Conservation (phyloP, 2,113 vertebrate genomes). For the Bombycilla garrulus region DNA sequence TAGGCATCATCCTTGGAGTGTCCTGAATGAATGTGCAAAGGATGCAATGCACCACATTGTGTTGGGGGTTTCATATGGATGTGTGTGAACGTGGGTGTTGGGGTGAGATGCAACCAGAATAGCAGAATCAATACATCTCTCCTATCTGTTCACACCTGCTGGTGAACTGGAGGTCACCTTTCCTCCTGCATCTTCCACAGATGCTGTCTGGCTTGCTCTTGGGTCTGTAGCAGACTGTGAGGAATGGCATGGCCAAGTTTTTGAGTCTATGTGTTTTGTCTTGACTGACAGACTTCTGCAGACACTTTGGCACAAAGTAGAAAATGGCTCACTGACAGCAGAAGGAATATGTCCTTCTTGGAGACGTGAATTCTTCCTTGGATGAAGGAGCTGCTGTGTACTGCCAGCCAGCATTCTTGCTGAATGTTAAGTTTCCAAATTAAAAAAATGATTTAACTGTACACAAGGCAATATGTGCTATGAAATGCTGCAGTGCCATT, state of each 20-base stretch:
- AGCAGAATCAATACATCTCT: not conserved
- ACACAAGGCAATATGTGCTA: not conserved
- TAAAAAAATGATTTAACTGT: constrained; percentile 23
- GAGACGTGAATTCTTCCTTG: constrained; percentile 34
- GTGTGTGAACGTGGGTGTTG: not conserved
- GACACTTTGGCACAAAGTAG: not conserved
- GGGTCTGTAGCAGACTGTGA: not conserved
- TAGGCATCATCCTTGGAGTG: not conserved
- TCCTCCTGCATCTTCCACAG: not conserved
- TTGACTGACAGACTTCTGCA: constrained; percentile 42
- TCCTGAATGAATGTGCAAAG: not conserved
- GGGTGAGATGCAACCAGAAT: not conserved
- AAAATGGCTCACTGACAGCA: constrained; percentile 40
- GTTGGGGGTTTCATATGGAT: not conserved
- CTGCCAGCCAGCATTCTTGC: constrained; percentile 47
- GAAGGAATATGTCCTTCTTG: constrained; percentile 22
- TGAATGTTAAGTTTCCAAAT: constrained; percentile 28
- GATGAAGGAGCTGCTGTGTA: constrained; percentile 22
- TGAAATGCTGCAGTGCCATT: not conserved
- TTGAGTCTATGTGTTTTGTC: constrained; percentile 21
- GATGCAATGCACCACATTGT: not conserved
- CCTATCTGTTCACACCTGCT: not conserved
- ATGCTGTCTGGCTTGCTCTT: not conserved
- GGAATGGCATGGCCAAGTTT: not conserved
- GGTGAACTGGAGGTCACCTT: not conserved